These are phyloP conservation scores for Eospalax fontanierii DNA, from an alignment of 2,797 vertebrate genomes.

Conservation along the genomic window DNA sequence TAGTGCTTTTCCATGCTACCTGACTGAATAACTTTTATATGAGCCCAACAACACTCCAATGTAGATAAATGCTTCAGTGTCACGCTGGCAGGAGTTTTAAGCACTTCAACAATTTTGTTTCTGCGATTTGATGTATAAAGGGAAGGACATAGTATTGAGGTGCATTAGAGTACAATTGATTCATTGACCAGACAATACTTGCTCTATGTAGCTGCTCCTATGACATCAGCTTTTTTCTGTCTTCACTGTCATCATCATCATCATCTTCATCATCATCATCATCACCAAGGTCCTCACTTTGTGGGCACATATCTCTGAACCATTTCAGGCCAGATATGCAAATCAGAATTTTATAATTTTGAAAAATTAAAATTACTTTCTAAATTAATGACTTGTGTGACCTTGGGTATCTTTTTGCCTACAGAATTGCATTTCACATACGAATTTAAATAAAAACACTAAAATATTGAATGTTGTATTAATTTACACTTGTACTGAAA, in stretches of 20 bases:
- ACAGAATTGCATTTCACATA: conserved; percentile 22
- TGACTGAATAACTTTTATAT: not conserved
- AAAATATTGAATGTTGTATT: conserved; percentile 16
- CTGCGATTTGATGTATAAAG: not conserved
- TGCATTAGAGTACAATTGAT: not conserved
- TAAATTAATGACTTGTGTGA: not conserved
- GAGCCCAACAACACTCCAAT: not conserved
- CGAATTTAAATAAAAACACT: not conserved
- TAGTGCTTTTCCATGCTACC: not conserved
- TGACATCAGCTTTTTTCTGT: not conserved
- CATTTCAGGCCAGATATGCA: not conserved
- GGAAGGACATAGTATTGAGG: not conserved
- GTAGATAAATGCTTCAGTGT: not conserved
- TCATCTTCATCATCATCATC: not conserved
- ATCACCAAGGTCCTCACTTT: not conserved
- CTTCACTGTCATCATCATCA: no score
- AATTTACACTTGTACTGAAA: not conserved
- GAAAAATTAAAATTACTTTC: conserved; percentile 33
- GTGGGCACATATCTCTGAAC: not conserved
- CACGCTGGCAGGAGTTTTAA: not conserved
- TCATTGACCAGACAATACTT: not conserved
- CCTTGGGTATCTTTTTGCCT: not conserved
- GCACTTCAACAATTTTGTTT: not conserved
- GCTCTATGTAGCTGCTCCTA: not conserved
- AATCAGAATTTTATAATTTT: not conserved